A percentile compares a stretch with the other conserved stretches of the same genome.
These are phyloP conservation scores for Drosophila asahinai DNA, from an alignment of 1,140 invertebrate genomes.

Conservation along the genomic window DNA sequence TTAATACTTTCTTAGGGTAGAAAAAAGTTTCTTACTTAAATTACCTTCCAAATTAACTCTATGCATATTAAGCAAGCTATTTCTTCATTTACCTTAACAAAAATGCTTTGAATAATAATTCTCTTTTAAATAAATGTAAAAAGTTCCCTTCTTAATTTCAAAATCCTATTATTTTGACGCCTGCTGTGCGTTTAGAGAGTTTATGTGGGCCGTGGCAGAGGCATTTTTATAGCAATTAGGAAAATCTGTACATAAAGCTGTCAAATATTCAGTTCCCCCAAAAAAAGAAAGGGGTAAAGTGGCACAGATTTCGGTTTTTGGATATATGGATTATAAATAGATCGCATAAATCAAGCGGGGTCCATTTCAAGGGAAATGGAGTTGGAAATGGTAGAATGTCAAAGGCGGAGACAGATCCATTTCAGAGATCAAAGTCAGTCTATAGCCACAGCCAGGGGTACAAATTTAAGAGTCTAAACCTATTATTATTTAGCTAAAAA, in stretches of 20 bases:
- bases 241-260: conserved; percentile 49
- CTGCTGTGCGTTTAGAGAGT: neutral
- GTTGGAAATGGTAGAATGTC: conserved; percentile 15
- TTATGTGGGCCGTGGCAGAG: conserved; percentile 10
- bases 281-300: conserved; percentile 6
- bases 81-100: too few species aligned
- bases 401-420: conserved; percentile 9
- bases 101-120: neutral
- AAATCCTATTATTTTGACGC: neutral
- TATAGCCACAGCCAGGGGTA: neutral
- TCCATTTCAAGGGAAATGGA: conserved; percentile 1
- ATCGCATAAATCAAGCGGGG: conserved; percentile 7
- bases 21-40: too few species aligned
- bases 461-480: too few species aligned
- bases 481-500: too few species aligned
- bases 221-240: conserved; percentile 49
- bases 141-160: neutral
- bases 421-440: conserved; percentile 17
- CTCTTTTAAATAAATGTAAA: neutral
- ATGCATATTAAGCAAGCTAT: neutral
- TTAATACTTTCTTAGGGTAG: neutral
- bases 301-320: conserved; percentile 25
- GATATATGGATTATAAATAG: conserved; percentile 28
- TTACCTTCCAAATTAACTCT: neutral
- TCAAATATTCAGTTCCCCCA: conserved; percentile 19